A percentile compares a stretch with the other conserved stretches of the same genome.
Conservation (phyloP, 2,888 invertebrate species). For the Ctena decussata region DNA sequence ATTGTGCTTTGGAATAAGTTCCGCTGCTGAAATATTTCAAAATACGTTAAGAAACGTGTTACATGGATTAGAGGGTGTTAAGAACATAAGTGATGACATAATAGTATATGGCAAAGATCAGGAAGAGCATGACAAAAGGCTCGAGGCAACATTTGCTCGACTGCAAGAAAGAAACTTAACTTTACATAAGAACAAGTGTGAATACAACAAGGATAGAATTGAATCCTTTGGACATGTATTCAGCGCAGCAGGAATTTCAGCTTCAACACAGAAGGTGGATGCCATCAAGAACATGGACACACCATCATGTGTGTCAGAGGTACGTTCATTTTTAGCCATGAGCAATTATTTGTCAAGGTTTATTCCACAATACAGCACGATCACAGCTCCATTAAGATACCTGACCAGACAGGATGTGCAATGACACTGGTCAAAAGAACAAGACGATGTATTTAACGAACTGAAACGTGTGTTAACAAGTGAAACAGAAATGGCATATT, state of each 20-base stretch:
- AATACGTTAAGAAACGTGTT: slow-evolving; percentile 85
- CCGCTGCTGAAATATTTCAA: slow-evolving; percentile 87
- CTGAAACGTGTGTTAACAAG: slow-evolving; percentile 48
- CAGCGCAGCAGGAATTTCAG: slow-evolving; percentile 19
- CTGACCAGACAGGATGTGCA: slow-evolving; percentile 45
- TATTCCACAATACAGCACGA: slow-evolving; percentile 52
- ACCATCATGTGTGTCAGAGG: slow-evolving; percentile 1
- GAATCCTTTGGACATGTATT: slow-evolving; percentile 56
- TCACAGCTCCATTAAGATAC: slow-evolving; percentile 56
- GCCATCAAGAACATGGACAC: not conserved
- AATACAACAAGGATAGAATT: slow-evolving; percentile 55
- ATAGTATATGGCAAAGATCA: slow-evolving; percentile 77
- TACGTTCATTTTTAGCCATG: slow-evolving; percentile 47
- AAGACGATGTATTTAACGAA: slow-evolving; percentile 45
- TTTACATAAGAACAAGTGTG: slow-evolving; percentile 80
- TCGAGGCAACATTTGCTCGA: slow-evolving; percentile 66
- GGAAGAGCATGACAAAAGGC: slow-evolving; percentile 78
- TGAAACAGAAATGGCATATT: slow-evolving; percentile 59
- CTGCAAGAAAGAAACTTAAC: slow-evolving; percentile 61
- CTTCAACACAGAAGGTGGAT: slow-evolving; percentile 15
- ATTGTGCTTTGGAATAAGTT: slow-evolving; percentile 72
- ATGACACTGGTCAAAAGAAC: slow-evolving; percentile 43
- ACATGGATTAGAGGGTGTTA: slow-evolving; percentile 79
- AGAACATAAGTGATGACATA: slow-evolving; percentile 86
- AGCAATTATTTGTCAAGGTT: slow-evolving; percentile 51